A percentile compares a stretch with the other conserved stretches of the same genome.
These are phyloP conservation scores for Cartodere bifasciata DNA, from an alignment of 2,888 invertebrate genomes.

Conservation along the genomic window DNA sequence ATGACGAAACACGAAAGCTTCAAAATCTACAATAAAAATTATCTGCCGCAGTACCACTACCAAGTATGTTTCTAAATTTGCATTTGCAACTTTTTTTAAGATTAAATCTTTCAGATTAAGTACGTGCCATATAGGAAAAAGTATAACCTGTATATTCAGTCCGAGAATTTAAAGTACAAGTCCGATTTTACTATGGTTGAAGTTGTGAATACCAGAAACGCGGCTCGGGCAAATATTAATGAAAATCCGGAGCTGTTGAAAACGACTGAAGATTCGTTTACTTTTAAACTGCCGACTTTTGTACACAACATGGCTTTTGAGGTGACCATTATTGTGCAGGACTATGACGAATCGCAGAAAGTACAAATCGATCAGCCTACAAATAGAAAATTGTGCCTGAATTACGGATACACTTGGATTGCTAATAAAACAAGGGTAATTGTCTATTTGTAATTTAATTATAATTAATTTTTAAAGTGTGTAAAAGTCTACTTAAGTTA, in stretches of 20 bases:
- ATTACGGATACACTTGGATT: constrained; percentile 29
- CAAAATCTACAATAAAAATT: constrained; percentile 20
- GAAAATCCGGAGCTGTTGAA: constrained; percentile 24
- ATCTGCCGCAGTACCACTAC: constrained; percentile 22
- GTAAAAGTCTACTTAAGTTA: too few species aligned
- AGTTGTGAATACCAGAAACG: constrained; percentile 20
- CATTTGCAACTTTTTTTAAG: not conserved
- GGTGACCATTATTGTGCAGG: constrained; percentile 27
- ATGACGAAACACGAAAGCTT: constrained; percentile 23
- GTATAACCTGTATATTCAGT: constrained; percentile 25
- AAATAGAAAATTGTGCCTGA: constrained; percentile 28
- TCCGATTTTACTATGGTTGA: constrained; percentile 18
- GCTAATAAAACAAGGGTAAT: constrained; percentile 23
- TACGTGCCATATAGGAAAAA: constrained; percentile 25
- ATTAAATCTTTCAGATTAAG: constrained; percentile 23
- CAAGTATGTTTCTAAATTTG: constrained; percentile 18
- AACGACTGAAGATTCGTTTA: constrained; percentile 19
- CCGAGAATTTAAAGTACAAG: constrained; percentile 23
- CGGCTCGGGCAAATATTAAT: constrained; percentile 25
- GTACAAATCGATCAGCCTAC: constrained; percentile 22
- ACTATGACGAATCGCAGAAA: constrained; percentile 20
- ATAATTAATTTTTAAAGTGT: too few species aligned
- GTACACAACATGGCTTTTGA: constrained; percentile 23
- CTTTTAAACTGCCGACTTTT: constrained; percentile 23
- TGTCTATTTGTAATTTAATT: too few species aligned